Evolutionary conservation across 92 coral and sea anemone genomes (phyloP), one percentile per base, ranked within the genome.

Genomic region (Ricordea florida): DNA sequence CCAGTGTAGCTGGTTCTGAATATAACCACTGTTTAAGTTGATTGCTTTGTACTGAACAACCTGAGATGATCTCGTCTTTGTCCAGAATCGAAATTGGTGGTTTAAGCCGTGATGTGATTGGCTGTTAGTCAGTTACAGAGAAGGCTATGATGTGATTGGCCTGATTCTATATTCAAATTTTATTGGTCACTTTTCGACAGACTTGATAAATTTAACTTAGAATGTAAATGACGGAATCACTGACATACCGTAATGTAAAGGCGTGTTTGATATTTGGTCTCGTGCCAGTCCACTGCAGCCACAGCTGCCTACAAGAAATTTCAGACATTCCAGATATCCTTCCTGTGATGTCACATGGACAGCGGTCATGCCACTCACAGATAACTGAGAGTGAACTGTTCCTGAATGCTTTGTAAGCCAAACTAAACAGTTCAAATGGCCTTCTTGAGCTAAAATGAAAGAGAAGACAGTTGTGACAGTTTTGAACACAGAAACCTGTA

Each of bases 301-400:
- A 38, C 77, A 83, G 15, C 87, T 79, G 44, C 71, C 76, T 10
- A 91, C 43, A 20, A 91, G 76, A 53, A 87, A 91, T 29, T 56
- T 81, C 41, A 91, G 69, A 50, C 97, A 91, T 13, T 84, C 90
- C 29, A 91, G 57, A 64, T 87, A 90, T 7, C 97, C 97, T 71
- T 87, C 93, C 57, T 87, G 88, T 57, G 97, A 87, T 62, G 97
- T 80, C 27, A 88, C 89, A 44, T 91, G 97, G 31, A 64, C 88
- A 91, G 97, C 90, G 81, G 97, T 91, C 97, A 75, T 91, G 35
- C 97, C 93, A 87, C 87, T 93, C 11, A 78, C 59, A 25, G 97
- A 84, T 26, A 81, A 65, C 36, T 91, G 87, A 34, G 65, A 62
- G 33, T 72, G 83, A 8, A 69, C 88, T 13, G 97, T 82, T 8